A percentile compares a stretch with the other conserved stretches of the same genome.
These are phyloP conservation scores for Upupa epops DNA, from an alignment of 2,113 vertebrate species.

Conservation along the genomic window DNA sequence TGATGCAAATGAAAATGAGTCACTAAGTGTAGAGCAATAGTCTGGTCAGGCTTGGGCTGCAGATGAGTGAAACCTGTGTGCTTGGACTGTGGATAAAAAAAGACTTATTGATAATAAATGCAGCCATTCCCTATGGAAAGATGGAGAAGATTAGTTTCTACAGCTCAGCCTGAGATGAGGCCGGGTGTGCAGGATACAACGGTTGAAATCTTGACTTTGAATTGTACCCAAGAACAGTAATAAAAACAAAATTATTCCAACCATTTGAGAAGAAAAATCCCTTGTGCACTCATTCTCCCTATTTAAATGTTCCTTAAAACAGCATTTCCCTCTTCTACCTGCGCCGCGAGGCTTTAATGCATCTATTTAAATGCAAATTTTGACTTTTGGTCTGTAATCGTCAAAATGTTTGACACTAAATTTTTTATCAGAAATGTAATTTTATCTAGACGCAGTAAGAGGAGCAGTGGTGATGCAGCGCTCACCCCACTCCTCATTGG, in stretches of 20 bases:
- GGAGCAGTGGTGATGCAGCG: background rate
- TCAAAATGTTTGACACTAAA: slow-evolving; percentile 77
- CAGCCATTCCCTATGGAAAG: background rate
- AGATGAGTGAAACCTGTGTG: background rate
- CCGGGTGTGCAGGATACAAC: background rate
- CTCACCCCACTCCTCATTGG: background rate
- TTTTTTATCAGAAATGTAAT: slow-evolving; percentile 77
- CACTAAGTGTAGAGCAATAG: background rate
- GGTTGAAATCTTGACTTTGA: slow-evolving; percentile 5
- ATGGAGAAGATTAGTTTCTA: background rate
- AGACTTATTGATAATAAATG: background rate
- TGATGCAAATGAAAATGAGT: background rate
- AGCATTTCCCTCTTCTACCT: slow-evolving; percentile 47
- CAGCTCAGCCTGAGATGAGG: background rate
- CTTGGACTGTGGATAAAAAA: background rate
- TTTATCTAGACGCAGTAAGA: slow-evolving; percentile 58
- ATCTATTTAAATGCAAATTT: slow-evolving; percentile 84
- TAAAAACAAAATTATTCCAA: slow-evolving; percentile 20
- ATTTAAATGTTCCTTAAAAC: slow-evolving; percentile 59
- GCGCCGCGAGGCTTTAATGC: slow-evolving; percentile 72
- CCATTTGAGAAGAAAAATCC: slow-evolving; percentile 27
- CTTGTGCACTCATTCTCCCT: background rate
- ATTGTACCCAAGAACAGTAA: slow-evolving; percentile 11
- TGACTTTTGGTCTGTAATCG: slow-evolving; percentile 79
- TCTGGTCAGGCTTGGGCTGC: background rate